A percentile compares a stretch with the other conserved stretches of the same genome.
These are phyloP conservation scores for Nannoperca australis DNA, from an alignment of 2,797 vertebrate species.

Conservation along the genomic window DNA sequence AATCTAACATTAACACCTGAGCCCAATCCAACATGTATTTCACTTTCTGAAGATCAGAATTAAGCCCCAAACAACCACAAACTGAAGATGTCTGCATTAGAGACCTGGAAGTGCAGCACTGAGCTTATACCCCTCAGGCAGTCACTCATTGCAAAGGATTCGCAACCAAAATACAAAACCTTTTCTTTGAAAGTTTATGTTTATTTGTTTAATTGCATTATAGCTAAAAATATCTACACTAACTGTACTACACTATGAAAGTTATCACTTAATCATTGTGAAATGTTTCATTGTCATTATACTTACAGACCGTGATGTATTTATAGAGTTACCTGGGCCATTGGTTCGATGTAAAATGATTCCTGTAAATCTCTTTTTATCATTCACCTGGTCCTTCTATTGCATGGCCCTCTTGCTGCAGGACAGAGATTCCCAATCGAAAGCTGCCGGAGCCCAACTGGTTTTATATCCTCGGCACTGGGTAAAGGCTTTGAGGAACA, in stretches of 20 bases:
- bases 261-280: constrained; percentile 9
- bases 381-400: constrained; percentile 12
- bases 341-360: constrained; percentile 39
- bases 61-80: constrained; percentile 20
- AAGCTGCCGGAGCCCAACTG: not conserved
- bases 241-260: not conserved
- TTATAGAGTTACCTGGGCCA: constrained; percentile 7
- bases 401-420: constrained; percentile 26
- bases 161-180: constrained; percentile 15
- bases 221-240: constrained; percentile 6
- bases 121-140: constrained; percentile 24
- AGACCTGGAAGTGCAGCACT: constrained; percentile 18
- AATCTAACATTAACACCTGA: constrained; percentile 36
- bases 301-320: not conserved
- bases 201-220: constrained; percentile 7
- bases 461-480: constrained; percentile 6
- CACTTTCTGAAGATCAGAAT: constrained; percentile 19
- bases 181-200: constrained; percentile 15
- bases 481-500: constrained; percentile 6
- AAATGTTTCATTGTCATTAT: not conserved
- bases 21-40: constrained; percentile 33
- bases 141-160: constrained; percentile 28
- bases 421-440: constrained; percentile 5
- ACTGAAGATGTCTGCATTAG: constrained; percentile 13
- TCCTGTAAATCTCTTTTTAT: constrained; percentile 27